Evolutionary conservation across 1,140 invertebrate species (phyloP), one percentile per base, ranked within the genome.

Genomic region (Lucilia cuprina): DNA sequence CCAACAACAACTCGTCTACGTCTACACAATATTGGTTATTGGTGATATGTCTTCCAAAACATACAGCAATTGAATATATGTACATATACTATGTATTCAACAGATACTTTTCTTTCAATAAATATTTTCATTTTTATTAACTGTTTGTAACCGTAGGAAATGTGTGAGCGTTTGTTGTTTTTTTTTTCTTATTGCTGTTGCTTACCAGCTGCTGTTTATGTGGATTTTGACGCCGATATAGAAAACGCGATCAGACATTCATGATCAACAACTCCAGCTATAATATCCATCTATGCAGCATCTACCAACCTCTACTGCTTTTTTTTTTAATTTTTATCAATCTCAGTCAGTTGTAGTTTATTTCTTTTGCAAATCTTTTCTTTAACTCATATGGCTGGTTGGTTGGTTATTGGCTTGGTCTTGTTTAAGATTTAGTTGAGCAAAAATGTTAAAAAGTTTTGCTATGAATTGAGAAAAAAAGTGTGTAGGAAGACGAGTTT

Each of bases 401-500:
- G 55, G 14, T n/a, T 60, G 55, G 55, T 17, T 60, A 4, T 60
- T 60, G 3, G 55, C 10, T 55, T 55, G 50, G 10, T 55, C 55
- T n/a, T n/a, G 55, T 60, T n/a, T 60, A 70, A 19, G 65, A 70
- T 55, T 55, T 55, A 55, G 50, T 55, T 55, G 17, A 55, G 50
- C 12, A 55, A 55, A 41, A 41, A 41, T 41, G 3, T 41, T 8
- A 41, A 41, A 8, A 41, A 7, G 41, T 41, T 41, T 41, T 41
- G 10, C 2, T 75, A 34, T 5, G 14, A 17, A 34, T 12, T 12
- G 1, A 75, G 21, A 25, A 74, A 77, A 35, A 78, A 78, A 19
- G 75, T 78, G 75, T 78, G 75, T 78, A 78, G 75, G 75, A 78
- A 78, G 75, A 78, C 75, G 75, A 78, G 75, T 78, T 78, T 78